These are phyloP conservation scores for Thera britannica DNA, from an alignment of 2,888 invertebrate species.

Conservation along the genomic window DNA sequence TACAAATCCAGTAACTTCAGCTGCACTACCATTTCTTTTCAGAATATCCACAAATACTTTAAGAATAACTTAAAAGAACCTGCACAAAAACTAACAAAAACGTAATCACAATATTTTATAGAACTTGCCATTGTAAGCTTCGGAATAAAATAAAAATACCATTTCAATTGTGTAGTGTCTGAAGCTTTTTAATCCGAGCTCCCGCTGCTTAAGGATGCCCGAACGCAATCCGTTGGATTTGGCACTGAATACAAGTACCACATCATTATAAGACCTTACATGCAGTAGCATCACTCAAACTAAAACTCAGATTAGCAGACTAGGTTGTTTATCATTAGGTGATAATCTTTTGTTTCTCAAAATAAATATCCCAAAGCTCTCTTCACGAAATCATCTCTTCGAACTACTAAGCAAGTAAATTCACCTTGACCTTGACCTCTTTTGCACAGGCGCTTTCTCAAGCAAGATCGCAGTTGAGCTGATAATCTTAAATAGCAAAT, in stretches of 20 bases:
- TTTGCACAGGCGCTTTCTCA: too few species aligned
- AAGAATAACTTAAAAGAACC: slow-evolving; percentile 18
- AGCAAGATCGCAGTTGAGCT: too few species aligned
- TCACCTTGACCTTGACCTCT: too few species aligned
- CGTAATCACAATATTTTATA: slow-evolving; percentile 33
- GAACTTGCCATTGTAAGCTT: slow-evolving; percentile 28
- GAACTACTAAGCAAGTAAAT: too few species aligned
- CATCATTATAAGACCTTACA: neutral
- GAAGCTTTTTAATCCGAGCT: slow-evolving; percentile 34
- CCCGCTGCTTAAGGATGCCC: slow-evolving; percentile 33
- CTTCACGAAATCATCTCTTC: too few species aligned
- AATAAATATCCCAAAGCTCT: too few species aligned
- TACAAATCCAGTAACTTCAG: too few species aligned
- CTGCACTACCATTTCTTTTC: neutral
- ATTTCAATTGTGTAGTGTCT: slow-evolving; percentile 36
- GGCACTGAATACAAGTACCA: slow-evolving; percentile 34
- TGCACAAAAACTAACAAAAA: slow-evolving; percentile 21
- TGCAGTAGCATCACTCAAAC: slow-evolving; percentile 6
- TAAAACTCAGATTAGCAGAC: too few species aligned
- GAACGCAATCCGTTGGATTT: slow-evolving; percentile 42
- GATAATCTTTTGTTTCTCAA: too few species aligned
- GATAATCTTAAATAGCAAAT: too few species aligned
- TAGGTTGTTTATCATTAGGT: too few species aligned
- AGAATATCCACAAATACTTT: slow-evolving; percentile 8
- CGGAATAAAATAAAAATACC: slow-evolving; percentile 30